Evolutionary conservation across 2,888 invertebrate species (phyloP).

Genomic region (Rhopalosiphum nymphaeae): DNA sequence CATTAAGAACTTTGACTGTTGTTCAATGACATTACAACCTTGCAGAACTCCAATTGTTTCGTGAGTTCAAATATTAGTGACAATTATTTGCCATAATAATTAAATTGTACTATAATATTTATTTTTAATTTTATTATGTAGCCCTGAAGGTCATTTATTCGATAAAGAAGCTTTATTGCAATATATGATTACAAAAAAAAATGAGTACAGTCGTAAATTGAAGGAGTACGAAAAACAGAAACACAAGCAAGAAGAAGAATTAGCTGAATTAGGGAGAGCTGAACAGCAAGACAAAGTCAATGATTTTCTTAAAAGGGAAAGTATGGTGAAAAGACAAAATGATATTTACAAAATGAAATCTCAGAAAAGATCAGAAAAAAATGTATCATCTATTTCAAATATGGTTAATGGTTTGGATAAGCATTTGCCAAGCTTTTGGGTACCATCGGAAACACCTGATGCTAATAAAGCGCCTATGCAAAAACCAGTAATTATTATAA

Average conservation of each 20-base stretch:
- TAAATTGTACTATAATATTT: conserved; percentile 29
- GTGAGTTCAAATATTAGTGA: conserved; percentile 71
- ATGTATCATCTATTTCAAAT: conserved; percentile 79
- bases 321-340: conserved; percentile 68
- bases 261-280: conserved; percentile 79
- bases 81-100: not conserved
- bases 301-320: conserved; percentile 86
- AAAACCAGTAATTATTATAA: conserved; percentile 77
- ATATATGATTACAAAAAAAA: conserved; percentile 94
- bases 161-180: conserved; percentile 97
- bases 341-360: conserved; percentile 64
- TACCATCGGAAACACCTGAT: conserved; percentile 92
- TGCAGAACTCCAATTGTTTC: conserved; percentile 93
- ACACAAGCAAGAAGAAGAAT: conserved; percentile 80
- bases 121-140: conserved; percentile 68
- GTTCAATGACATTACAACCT: conserved; percentile 95
- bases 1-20: conserved; percentile 96
- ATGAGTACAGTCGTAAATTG: conserved; percentile 86
- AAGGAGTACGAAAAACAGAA: conserved; percentile 94
- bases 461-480: conserved; percentile 80
- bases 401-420: conserved; percentile 84
- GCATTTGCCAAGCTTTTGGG: conserved; percentile 94
- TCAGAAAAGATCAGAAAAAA: conserved; percentile 66
- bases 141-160: conserved; percentile 91
- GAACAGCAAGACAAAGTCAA: conserved; percentile 82